Evolutionary conservation across 2,113 vertebrate genomes (phyloP).

Genomic region (Thomomys bottae): DNA sequence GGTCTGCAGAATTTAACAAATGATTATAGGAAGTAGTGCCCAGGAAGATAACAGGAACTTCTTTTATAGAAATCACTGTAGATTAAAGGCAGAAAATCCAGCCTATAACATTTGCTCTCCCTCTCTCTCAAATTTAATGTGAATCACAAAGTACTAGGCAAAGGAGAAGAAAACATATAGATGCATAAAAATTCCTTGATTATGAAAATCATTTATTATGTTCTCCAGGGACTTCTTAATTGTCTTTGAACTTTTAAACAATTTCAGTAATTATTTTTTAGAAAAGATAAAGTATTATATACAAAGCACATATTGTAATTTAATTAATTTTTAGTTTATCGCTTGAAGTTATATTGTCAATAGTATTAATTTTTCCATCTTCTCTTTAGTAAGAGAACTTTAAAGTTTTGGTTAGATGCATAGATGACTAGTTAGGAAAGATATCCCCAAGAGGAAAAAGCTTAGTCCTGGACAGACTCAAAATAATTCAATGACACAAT

Average conservation of each 20-base stretch:
- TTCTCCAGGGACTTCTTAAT: neutral
- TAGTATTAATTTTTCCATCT: neutral
- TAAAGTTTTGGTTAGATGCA: neutral
- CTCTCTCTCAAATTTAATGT: constrained; percentile 23
- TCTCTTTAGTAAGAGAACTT: neutral
- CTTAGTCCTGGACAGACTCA: no score
- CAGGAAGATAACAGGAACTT: neutral
- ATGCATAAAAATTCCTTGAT: neutral
- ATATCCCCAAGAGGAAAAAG: neutral
- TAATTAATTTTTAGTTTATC: constrained; percentile 13
- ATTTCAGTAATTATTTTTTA: neutral
- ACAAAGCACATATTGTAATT: neutral
- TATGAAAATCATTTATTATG: constrained; percentile 14
- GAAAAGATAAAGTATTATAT: neutral
- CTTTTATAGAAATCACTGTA: neutral
- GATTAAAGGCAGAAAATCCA: neutral
- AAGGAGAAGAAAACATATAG: neutral
- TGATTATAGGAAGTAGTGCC: neutral
- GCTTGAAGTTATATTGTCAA: neutral
- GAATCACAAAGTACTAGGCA: neutral
- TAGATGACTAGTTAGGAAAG: neutral
- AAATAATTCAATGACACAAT: neutral
- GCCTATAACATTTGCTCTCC: neutral
- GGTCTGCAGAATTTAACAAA: neutral
- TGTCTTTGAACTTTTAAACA: neutral